Conservation (phyloP, 2,113 vertebrate genomes). For the Chionis minor region DNA sequence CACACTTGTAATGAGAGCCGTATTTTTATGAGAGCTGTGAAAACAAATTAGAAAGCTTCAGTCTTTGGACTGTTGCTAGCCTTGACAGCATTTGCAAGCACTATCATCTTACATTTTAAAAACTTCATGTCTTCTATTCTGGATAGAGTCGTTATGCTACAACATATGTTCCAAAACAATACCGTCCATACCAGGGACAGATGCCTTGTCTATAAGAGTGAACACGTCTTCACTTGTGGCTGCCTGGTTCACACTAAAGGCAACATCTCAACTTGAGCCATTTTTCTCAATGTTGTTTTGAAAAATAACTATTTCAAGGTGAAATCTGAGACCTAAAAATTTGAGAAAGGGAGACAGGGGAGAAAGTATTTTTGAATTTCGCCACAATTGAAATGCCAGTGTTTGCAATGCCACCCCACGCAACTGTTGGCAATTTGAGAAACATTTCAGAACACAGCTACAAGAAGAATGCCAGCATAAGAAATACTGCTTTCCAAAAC, state of each 20-base stretch:
- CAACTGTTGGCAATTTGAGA: not conserved
- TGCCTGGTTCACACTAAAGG: not conserved
- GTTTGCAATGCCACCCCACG: conserved; percentile 4
- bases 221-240: not conserved
- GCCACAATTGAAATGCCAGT: not conserved
- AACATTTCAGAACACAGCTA: not conserved
- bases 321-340: not conserved
- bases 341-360: not conserved
- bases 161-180: not conserved
- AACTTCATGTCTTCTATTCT: not conserved
- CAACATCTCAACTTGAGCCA: not conserved
- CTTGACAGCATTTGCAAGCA: not conserved
- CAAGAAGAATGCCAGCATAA: not conserved
- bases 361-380: not conserved
- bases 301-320: not conserved
- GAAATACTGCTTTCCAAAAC: not conserved
- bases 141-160: not conserved
- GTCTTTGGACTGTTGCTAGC: not conserved
- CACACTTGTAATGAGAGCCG: not conserved
- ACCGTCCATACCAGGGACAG: not conserved
- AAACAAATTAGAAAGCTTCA: not conserved
- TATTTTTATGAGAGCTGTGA: not conserved
- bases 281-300: not conserved
- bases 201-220: not conserved
- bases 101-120: not conserved